Percentiles rank a stretch among this genome's conserved stretches.
These are phyloP conservation scores for Monopis laevigella DNA, from an alignment of 2,888 invertebrate species.

Conservation along the genomic window DNA sequence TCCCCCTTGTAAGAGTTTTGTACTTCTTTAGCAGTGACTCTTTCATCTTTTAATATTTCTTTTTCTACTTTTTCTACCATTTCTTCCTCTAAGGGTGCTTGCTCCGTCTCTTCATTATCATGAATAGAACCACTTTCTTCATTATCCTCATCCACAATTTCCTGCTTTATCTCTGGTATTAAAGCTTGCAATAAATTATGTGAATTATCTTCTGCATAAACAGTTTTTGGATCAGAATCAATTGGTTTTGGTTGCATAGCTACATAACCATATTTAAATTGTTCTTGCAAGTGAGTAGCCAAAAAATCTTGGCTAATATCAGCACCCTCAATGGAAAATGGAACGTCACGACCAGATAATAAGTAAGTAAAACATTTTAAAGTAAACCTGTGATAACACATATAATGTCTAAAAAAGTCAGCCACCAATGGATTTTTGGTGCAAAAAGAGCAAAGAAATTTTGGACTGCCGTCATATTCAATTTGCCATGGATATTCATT, in stretches of 20 bases:
- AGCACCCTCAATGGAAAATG: slow-evolving; percentile 46
- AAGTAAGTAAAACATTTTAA: slow-evolving; percentile 48
- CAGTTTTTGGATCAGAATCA: slow-evolving; percentile 1
- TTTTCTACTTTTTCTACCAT: slow-evolving; percentile 18
- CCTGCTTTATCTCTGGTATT: slow-evolving; percentile 29
- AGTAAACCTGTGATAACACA: slow-evolving; percentile 55
- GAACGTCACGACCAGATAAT: slow-evolving; percentile 42
- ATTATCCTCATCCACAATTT: slow-evolving; percentile 25
- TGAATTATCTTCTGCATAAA: slow-evolving; percentile 18
- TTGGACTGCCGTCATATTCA: slow-evolving; percentile 34
- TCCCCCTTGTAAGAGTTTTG: slow-evolving; percentile 47
- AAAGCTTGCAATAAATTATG: slow-evolving; percentile 26
- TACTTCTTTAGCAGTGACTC: too few species aligned
- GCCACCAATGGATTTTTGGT: slow-evolving; percentile 35
- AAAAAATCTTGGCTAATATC: slow-evolving; percentile 46
- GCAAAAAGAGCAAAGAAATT: slow-evolving; percentile 46
- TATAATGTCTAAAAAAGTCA: slow-evolving; percentile 50
- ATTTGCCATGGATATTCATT: slow-evolving; percentile 43
- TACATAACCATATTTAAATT: slow-evolving; percentile 39
- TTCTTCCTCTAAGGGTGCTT: slow-evolving; percentile 17
- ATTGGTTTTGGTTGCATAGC: slow-evolving; percentile 30
- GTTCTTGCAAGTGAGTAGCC: slow-evolving; percentile 36
- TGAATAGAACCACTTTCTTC: slow-evolving; percentile 19
- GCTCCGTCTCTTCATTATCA: slow-evolving; percentile 17
- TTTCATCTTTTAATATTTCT: slow-evolving; percentile 22